Conservation (phyloP, 2,888 invertebrate genomes). For the Agrochola macilenta region DNA sequence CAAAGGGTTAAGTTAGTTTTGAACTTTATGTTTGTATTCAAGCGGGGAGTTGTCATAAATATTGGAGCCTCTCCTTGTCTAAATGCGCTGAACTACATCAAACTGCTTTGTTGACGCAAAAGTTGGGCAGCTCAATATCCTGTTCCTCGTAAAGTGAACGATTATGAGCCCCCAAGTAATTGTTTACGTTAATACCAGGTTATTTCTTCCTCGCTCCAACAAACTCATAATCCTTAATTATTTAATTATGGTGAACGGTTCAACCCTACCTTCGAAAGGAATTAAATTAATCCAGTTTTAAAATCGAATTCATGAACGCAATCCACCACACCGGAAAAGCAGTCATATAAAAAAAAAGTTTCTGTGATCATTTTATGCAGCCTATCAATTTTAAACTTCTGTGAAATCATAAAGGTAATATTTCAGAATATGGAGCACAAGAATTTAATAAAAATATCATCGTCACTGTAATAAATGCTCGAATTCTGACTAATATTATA, state of each 20-base stretch:
- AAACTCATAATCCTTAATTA: slow-evolving; percentile 27
- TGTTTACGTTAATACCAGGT: slow-evolving; percentile 71
- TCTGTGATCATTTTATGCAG: not conserved
- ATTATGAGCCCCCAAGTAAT: slow-evolving; percentile 77
- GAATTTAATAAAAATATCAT: slow-evolving; percentile 44
- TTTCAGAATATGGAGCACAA: slow-evolving; percentile 7
- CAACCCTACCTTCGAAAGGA: not conserved
- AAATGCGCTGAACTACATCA: slow-evolving; percentile 83
- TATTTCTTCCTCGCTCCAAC: slow-evolving; percentile 46
- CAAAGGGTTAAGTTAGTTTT: slow-evolving; percentile 85
- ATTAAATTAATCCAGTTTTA: not conserved
- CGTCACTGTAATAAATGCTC: slow-evolving; percentile 14
- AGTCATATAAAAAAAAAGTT: not conserved
- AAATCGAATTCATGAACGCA: not conserved
- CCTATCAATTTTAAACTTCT: slow-evolving; percentile 4
- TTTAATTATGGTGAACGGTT: slow-evolving; percentile 12
- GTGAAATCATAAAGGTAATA: slow-evolving; percentile 3
- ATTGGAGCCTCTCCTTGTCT: slow-evolving; percentile 82
- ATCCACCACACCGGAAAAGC: not conserved
- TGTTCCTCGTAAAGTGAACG: slow-evolving; percentile 74
- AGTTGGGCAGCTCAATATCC: slow-evolving; percentile 83
- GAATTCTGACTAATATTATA: not conserved
- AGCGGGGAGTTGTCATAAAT: slow-evolving; percentile 85
- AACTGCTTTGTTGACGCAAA: slow-evolving; percentile 85
- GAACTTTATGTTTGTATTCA: slow-evolving; percentile 86